These are phyloP conservation scores for Laticauda laticaudata DNA, from an alignment of 2,113 vertebrate genomes.

Conservation along the genomic window DNA sequence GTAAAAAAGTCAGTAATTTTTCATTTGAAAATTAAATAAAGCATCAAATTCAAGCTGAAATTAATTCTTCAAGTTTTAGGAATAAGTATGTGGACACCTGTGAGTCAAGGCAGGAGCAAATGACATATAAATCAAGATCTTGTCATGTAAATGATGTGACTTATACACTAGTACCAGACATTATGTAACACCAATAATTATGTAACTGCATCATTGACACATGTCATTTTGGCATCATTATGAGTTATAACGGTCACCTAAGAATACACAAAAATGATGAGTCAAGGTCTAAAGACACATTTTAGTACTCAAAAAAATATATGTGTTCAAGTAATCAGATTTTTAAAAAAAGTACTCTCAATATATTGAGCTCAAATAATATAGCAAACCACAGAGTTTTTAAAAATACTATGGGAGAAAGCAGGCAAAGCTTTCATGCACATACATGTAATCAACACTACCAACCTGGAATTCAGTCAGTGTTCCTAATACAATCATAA, in stretches of 20 bases:
- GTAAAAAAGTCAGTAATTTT: background rate
- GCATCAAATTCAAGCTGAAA: background rate
- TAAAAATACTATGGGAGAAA: background rate
- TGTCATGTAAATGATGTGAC: background rate
- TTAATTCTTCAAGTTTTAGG: conserved; percentile 28
- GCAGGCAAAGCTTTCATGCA: background rate
- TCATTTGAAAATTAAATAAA: background rate
- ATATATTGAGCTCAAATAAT: background rate
- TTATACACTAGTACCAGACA: background rate
- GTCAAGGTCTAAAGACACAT: background rate
- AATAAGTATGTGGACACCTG: background rate
- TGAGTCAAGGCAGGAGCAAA: background rate
- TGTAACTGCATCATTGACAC: background rate
- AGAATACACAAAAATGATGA: background rate
- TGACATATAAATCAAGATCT: background rate
- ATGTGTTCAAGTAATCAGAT: background rate
- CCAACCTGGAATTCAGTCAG: background rate
- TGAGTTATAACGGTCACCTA: background rate
- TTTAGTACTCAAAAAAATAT: background rate
- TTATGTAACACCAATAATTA: background rate
- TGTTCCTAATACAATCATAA: background rate
- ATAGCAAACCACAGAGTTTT: background rate
- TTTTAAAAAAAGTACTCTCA: background rate
- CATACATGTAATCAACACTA: background rate
- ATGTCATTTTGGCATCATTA: background rate